Evolutionary conservation across 2,113 vertebrate genomes (phyloP), one percentile per base, ranked within the genome.

Genomic region (Phalacrocorax brasilianus): DNA sequence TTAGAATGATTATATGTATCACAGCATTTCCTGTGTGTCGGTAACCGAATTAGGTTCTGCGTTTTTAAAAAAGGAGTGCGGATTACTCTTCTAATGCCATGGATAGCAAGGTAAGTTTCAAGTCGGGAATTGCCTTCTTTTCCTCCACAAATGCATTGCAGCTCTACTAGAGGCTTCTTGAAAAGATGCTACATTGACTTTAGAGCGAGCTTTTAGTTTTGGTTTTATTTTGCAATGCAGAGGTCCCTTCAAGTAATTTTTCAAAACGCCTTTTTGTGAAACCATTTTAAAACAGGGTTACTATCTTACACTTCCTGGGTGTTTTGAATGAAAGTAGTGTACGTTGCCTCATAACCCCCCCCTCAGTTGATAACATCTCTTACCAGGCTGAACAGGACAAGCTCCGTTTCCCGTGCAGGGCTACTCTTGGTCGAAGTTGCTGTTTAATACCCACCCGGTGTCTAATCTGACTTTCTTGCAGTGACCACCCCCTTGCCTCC

Each of bases 1-100:
- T 53, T 20, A 28, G 32, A 45, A 7, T 27, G 3, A 52, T 79
- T 38, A 21, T 24, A 14, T 9, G 3, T 35, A 7, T 59, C 6
- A 2, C 6, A 28, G 40, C 7, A 1, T 32, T 89, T 65, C 11
- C 17, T 35, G 0, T 26, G 5, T 22, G 5, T 28, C 33, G n/a
- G 71, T 72, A 59, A 53, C 32, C 11, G 14, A 4, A 3, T 3
- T 27, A 33, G 27, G 56, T 42, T 16, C 2, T 14, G 35, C 17
- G 11, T 45, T 28, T 62, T 33, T 22, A 2, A 65, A 65, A 33
- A 56, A 12, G 32, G 67, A 22, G 11, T 28, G 8, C 30, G 42
- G 20, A 22, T 71, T 52, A 12, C 14, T 16, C 9, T 40, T 77
- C 52, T 26, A 5, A 1, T 74, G 6, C 1, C 28, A 13, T 1